phyloP scores from a whole-genome alignment of 2,888 invertebrate genomes.

The Epinotia brunnichana region DNA sequence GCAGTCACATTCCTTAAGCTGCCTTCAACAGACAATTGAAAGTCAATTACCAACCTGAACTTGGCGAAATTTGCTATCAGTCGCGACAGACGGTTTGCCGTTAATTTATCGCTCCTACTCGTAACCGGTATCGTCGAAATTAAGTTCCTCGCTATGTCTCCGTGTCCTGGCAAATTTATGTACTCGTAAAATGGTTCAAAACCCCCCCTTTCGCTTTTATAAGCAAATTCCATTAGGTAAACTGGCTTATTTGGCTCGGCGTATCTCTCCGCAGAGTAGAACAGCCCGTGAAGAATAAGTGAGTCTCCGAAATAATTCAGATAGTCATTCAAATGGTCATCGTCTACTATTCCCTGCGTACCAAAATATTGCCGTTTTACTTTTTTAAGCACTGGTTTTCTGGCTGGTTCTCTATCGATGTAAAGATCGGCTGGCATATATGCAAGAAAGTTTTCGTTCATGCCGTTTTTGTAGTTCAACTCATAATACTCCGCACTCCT shows the following conservation, averaged over 20 bases:
- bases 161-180: slow-evolving; percentile 15
- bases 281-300: slow-evolving; percentile 15
- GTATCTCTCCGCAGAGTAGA: slow-evolving; percentile 7
- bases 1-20: background rate
- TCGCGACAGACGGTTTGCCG: background rate
- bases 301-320: slow-evolving; percentile 26
- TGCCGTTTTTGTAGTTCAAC: slow-evolving; percentile 51
- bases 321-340: slow-evolving; percentile 11
- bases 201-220: slow-evolving; percentile 52
- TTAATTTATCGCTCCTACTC: slow-evolving; percentile 13
- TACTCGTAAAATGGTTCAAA: slow-evolving; percentile 45
- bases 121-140: background rate
- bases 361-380: slow-evolving; percentile 24
- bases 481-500: slow-evolving; percentile 52
- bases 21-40: background rate
- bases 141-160: slow-evolving; percentile 9
- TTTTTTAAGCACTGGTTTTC: background rate
- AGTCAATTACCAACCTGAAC: slow-evolving; percentile 15
- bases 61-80: slow-evolving; percentile 12
- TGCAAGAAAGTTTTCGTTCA: slow-evolving; percentile 53
- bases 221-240: slow-evolving; percentile 55
- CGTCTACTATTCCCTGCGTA: background rate
- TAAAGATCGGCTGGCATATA: slow-evolving; percentile 56
- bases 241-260: slow-evolving; percentile 4
- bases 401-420: slow-evolving; percentile 46